Percentiles rank a stretch among this genome's conserved stretches.
phyloP scores from a whole-genome alignment of 2,888 invertebrate species.

The Lepeophtheirus nordmannii region DNA sequence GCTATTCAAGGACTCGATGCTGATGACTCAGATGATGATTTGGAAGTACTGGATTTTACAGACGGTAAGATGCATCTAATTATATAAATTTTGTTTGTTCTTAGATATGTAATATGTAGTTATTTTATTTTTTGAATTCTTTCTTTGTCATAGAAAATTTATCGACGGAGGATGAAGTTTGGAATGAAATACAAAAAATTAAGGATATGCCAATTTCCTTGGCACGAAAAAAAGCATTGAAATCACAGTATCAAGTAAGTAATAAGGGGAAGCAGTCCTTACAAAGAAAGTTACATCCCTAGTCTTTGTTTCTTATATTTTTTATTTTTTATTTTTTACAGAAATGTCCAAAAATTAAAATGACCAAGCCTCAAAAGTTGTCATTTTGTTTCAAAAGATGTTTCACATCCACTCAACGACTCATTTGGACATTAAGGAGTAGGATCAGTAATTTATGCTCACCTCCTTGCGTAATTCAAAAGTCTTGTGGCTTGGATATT shows the following conservation, averaged over 20 bases:
- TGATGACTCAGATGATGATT: slow-evolving; percentile 1
- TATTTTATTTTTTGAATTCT: no score
- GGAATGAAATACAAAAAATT: neutral
- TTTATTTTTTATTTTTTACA: neutral
- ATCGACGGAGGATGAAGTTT: neutral
- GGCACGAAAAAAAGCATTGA: neutral
- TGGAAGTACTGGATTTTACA: neutral
- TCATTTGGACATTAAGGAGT: neutral
- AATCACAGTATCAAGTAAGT: neutral
- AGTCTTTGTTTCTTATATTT: neutral
- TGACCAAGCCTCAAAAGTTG: neutral
- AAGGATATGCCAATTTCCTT: neutral
- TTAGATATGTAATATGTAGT: no score
- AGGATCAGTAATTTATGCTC: neutral
- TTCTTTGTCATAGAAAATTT: neutral
- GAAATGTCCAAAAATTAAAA: neutral
- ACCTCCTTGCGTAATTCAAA: neutral
- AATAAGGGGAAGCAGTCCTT: no score
- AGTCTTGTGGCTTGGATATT: neutral
- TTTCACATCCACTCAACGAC: neutral
- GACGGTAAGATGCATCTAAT: neutral
- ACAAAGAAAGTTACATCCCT: neutral
- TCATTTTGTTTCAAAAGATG: neutral
- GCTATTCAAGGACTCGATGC: neutral
- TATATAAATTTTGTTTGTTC: no score